Base-by-base conservation (phyloP, 2,797 vertebrate genomes). In the Cephalopachus bancanus region DNA sequence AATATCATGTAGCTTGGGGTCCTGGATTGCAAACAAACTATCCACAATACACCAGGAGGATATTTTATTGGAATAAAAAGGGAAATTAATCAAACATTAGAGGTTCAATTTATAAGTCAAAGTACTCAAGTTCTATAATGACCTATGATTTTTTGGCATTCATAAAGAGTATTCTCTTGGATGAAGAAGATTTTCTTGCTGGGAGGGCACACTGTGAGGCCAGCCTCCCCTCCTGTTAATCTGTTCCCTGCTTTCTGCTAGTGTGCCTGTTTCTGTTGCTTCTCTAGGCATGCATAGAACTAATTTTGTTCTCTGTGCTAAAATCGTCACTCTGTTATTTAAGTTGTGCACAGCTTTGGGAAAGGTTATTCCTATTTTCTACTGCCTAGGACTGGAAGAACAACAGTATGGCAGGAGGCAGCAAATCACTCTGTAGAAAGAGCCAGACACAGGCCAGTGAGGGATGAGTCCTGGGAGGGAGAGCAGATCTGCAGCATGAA, bases 401-500 rank as follows among this genome's bases (percentile, higher is more conserved):
- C 16, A 9, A 7, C 1, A 5, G 49, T 15, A 37, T 1, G 24
- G 86, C 33, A 51, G 11, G 1, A 11, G 2, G 17, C 4, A 10
- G 49, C 49, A 12, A 19, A 3, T 12, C 12, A 0, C 51, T 57
- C 19, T 4, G n/a, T 10, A 15, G 4, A 1, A 20, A 81, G 24
- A 12, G 24, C 30, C 75, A 3, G 30, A 24, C n/a, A 20, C 16
- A 5, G 44, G 11, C 22, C 37, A 16, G 67, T 30, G 3, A 1
- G 6, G 8, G 44, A 33, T 0, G 10, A 10, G 22, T 33, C 12
- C 22, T 14, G 5, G 17, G 79, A 55, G 1, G 16, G 24, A 14
- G 16, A 12, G 5, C 5, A 1, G 14, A 10, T 37, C 67, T 10
- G 11, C 0, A 12, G 79, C 8, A 1, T 1, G 10, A 55, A 22